phyloP scores from a whole-genome alignment of 2,888 invertebrate species.

The Lithosia quadra region DNA sequence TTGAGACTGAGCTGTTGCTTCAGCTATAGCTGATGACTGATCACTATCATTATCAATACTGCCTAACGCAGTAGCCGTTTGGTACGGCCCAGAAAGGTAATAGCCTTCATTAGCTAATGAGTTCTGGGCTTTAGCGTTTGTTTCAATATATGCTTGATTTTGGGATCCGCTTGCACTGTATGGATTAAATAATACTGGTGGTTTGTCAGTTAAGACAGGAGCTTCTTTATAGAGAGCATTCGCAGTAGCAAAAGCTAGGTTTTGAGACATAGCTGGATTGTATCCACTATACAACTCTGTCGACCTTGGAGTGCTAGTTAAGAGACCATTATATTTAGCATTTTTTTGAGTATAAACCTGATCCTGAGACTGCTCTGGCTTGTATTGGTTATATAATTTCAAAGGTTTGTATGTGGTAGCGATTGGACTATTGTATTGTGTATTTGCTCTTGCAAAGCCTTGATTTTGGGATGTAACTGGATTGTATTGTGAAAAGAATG shows the following conservation, averaged over 20 bases:
- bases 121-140: constrained; percentile 4
- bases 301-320: constrained; percentile 13
- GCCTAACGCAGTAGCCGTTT: constrained; percentile 3
- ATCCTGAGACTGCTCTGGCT: constrained; percentile 6
- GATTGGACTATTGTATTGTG: constrained; percentile 12
- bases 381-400: background rate
- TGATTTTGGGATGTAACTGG: constrained; percentile 1
- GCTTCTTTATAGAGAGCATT: constrained; percentile 14
- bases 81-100: constrained; percentile 12
- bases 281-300: background rate
- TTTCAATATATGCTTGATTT: background rate
- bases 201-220: constrained; percentile 8
- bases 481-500: constrained; percentile 6
- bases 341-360: constrained; percentile 10
- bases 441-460: constrained; percentile 1
- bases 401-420: constrained; percentile 9
- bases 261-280: constrained; percentile 7
- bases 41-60: constrained; percentile 12
- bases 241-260: constrained; percentile 1
- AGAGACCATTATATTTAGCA: background rate
- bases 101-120: constrained; percentile 4
- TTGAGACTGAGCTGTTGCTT: constrained; percentile 24
- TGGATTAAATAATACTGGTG: background rate
- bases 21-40: constrained; percentile 14
- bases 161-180: constrained; percentile 8